These are phyloP conservation scores for Trisateles emortualis DNA, from an alignment of 2,888 invertebrate genomes.

Conservation along the genomic window DNA sequence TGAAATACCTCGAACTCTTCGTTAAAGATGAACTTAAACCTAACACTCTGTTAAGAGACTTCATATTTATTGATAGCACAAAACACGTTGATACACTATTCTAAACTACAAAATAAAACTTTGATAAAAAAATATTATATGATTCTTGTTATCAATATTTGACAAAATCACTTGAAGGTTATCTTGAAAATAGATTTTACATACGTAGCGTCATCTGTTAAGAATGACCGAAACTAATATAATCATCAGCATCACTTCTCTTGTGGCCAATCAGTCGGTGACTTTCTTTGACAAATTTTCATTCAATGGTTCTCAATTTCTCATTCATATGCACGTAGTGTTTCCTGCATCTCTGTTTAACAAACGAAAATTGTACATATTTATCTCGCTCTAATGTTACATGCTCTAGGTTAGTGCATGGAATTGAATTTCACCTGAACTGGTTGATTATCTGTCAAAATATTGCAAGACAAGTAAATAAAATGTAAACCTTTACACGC, in stretches of 20 bases:
- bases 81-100: conserved; percentile 40
- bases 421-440: background rate
- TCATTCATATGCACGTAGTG: background rate
- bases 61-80: conserved; percentile 63
- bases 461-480: too few relatives aligned
- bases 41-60: conserved; percentile 74
- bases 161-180: conserved; percentile 86
- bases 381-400: conserved; percentile 20
- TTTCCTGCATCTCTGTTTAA: conserved; percentile 11
- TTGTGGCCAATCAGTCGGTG: background rate
- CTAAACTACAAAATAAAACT: conserved; percentile 51
- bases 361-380: background rate
- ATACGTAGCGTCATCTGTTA: conserved; percentile 69
- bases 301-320: background rate
- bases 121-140: conserved; percentile 52
- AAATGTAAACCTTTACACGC: conserved; percentile 21
- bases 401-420: conserved; percentile 13
- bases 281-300: conserved; percentile 1
- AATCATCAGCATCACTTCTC: background rate
- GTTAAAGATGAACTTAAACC: conserved; percentile 67
- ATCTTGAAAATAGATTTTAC: conserved; percentile 78
- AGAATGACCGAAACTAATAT: conserved; percentile 51
- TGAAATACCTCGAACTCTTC: conserved; percentile 74
- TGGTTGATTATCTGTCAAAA: conserved; percentile 26
- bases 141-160: conserved; percentile 80